Percentiles rank a stretch among this genome's conserved stretches.
Conservation (phyloP, 2,797 vertebrate species). For the Artibeus jamaicensis region DNA sequence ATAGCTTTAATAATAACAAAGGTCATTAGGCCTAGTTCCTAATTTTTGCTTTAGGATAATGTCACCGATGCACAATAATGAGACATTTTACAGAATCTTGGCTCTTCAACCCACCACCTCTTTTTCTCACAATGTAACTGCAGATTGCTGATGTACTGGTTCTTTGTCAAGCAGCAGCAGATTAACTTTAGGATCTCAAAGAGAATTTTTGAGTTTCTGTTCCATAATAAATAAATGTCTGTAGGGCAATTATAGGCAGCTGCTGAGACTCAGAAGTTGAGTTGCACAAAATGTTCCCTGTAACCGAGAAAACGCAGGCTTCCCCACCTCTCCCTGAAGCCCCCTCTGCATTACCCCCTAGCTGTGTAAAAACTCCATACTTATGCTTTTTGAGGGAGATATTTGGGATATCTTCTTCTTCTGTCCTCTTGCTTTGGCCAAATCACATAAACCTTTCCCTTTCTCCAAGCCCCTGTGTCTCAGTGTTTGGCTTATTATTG, state of each 20-base stretch:
- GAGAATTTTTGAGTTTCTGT: background rate
- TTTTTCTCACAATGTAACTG: background rate
- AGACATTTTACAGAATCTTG: background rate
- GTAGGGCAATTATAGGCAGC: background rate
- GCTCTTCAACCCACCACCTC: background rate
- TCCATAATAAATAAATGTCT: background rate
- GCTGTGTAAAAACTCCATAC: background rate
- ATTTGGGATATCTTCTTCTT: background rate
- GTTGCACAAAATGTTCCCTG: background rate
- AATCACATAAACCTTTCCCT: background rate
- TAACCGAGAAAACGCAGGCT: background rate
- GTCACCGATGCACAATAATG: no score
- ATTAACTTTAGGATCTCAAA: background rate
- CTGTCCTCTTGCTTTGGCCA: background rate
- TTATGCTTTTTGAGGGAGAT: background rate
- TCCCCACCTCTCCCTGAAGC: background rate
- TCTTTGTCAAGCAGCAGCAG: background rate
- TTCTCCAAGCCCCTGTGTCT: background rate
- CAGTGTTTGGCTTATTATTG: background rate
- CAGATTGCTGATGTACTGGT: no score
- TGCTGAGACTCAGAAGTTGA: background rate
- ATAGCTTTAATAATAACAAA: background rate
- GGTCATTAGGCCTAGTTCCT: background rate
- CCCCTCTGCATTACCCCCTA: background rate
- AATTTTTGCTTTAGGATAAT: background rate